Evolutionary conservation across 2,797 vertebrate genomes (phyloP), one percentile per base, ranked within the genome.

Genomic region (Gobionotothen gibberifrons): DNA sequence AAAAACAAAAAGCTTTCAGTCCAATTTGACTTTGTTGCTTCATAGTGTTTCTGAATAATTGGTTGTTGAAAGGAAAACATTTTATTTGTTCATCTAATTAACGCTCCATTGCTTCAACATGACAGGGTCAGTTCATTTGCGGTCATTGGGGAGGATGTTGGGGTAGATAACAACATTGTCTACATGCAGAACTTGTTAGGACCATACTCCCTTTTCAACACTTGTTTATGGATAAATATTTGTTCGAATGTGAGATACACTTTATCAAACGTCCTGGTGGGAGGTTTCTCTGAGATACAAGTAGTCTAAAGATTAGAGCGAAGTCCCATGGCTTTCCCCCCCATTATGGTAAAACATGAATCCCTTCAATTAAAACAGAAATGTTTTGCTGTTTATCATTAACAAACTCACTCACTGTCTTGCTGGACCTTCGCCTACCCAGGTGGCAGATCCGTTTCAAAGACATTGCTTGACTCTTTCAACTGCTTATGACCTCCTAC

Each of bases 401-500:
- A 21, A 44, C 17, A 72, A 19, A 16, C 16, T 54, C 12, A 22
- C 51, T 53, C 21, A 43, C 40, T 43, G 9, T 55, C 17, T 17
- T 36, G 12, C 51, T 12, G 51, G 2, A 21, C 19, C 13, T 73
- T 46, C 1, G 4, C 22, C 22, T 17, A 47, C 15, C n/a, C 40
- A 1, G 0, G 10, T 43, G n/a, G 39, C 22, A 1, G 47, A 26
- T 54, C 9, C 3, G 3, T 21, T 53, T 60, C 15, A 46, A 19
- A 52, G 21, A 43, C 5, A 14, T 15, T 7, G 0, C n/a, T 40
- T 21, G 22, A 56, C 19, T 55, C 16, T 48, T 55, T 26, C 26
- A 26, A 26, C 40, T 69, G 43, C 8, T 69, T 60, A 19, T 69
- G 12, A 60, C 39, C 16, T 59, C 56, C 63, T 29, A 17, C 42